Conservation (phyloP, 2,797 vertebrate genomes). For the Labroides dimidiatus region DNA sequence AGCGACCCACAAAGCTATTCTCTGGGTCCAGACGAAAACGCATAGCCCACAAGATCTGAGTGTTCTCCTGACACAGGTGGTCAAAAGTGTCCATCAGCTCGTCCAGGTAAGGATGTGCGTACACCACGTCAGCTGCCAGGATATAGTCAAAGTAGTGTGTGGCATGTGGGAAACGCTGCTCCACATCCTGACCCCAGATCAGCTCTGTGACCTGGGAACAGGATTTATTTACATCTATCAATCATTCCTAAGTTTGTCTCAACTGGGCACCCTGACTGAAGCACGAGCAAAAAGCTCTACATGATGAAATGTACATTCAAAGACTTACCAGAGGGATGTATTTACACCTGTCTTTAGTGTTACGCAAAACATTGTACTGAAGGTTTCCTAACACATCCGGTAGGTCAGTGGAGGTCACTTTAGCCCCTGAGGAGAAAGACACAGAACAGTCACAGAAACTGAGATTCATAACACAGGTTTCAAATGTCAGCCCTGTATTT, state of each 20-base stretch:
- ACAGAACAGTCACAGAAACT: not conserved
- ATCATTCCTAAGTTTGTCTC: no score
- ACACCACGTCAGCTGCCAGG: conserved; percentile 96
- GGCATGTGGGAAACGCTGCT: conserved; percentile 87
- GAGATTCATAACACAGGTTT: not conserved
- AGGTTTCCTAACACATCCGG: conserved; percentile 93
- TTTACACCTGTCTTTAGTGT: conserved; percentile 89
- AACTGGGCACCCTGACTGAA: no score
- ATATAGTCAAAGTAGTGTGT: conserved; percentile 90
- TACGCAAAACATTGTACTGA: conserved; percentile 88
- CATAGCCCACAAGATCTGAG: conserved; percentile 96
- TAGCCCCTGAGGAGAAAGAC: conserved; percentile 78
- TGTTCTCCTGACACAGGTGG: conserved; percentile 90
- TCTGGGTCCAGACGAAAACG: conserved; percentile 92
- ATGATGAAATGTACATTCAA: not conserved
- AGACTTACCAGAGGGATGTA: conserved; percentile 83
- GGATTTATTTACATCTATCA: no score
- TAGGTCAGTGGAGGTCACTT: conserved; percentile 93
- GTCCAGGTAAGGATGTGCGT: conserved; percentile 89
- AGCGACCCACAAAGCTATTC: conserved; percentile 90
- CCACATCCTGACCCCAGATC: conserved; percentile 90
- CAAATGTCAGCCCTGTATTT: not conserved
- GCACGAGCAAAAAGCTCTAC: no score
- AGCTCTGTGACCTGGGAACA: conserved; percentile 86
- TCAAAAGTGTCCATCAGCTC: conserved; percentile 94